Base-by-base conservation (phyloP, 2,888 invertebrate genomes). In the Luffia ferchaultella region DNA sequence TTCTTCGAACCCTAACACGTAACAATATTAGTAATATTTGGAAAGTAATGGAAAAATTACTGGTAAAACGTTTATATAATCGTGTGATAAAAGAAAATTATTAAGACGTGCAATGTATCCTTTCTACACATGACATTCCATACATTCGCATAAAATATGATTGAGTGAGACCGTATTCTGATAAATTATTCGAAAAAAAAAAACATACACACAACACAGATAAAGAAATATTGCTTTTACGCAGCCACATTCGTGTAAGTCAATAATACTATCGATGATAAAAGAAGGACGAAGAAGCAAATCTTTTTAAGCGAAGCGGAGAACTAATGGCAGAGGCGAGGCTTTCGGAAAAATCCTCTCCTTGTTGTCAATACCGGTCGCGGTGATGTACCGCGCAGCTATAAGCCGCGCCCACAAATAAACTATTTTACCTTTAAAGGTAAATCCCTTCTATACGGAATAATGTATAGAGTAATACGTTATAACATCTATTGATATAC, bases 281-380 rank as follows among this genome's bases (percentile, higher is more conserved):
- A 45, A 17, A 45, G 16, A 17, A 17, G 18, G 17, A 16, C 2
- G 30, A 16, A 49, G 72, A 73, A 65, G 76, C 75, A 80, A 83
- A 80, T 82, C 82, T 82, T 80, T 82, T 82, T 82, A 82, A 82
- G 78, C 76, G 73, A 77, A 68, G 78, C 76, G 79, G 73, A 75
- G 77, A 83, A 82, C 82, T 83, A 83, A 83, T 83, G 82, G 82
- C 78, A 68, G 68, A 80, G 79, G 82, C 82, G 82, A 74, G 74
- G 79, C 78, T 82, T 79, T 79, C 71, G 72, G 65, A 65, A 65
- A 79, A 82, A 83, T 82, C 82, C 79, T 78, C 76, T 80, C 76
- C 78, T 78, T 78, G 79, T 83, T 83, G 82, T 83, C 82, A 82
- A 82, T 82, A 83, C 80, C 71, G 70, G 71, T 77, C 74, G 72